A percentile compares a stretch with the other conserved stretches of the same genome.
phyloP scores from a whole-genome alignment of 2,797 vertebrate species.

The Erethizon dorsatum region DNA sequence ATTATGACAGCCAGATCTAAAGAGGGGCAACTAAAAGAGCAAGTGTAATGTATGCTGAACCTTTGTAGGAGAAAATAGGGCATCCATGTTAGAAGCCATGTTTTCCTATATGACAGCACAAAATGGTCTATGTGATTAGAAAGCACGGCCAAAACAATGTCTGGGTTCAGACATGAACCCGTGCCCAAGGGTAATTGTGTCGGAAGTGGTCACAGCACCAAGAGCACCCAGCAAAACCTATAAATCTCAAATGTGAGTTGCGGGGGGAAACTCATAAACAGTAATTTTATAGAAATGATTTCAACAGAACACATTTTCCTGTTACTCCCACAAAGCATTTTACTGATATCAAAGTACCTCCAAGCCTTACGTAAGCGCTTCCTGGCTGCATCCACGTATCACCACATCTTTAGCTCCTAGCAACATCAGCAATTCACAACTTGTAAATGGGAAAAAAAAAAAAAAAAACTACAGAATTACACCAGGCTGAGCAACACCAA shows the following conservation, averaged over 20 bases:
- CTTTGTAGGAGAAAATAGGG: background rate
- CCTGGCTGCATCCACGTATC: slow-evolving; percentile 32
- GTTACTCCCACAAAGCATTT: slow-evolving; percentile 60
- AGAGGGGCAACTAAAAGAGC: background rate
- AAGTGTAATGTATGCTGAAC: background rate
- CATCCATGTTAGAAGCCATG: background rate
- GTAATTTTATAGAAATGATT: slow-evolving; percentile 59
- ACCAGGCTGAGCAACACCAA: background rate
- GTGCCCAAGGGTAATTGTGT: background rate
- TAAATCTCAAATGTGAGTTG: slow-evolving; percentile 38
- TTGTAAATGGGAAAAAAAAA: background rate
- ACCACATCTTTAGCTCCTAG: slow-evolving; percentile 41
- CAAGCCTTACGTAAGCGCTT: slow-evolving; percentile 31
- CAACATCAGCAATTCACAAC: slow-evolving; percentile 52
- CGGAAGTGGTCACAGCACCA: background rate
- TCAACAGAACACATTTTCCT: slow-evolving; percentile 54
- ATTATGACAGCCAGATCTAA: background rate
- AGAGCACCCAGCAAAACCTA: slow-evolving; percentile 48
- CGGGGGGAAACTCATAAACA: slow-evolving; percentile 48
- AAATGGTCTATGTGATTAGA: slow-evolving; percentile 2
- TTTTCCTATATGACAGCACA: slow-evolving; percentile 12
- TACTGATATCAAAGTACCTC: slow-evolving; percentile 70
- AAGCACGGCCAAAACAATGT: background rate
- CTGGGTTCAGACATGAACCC: background rate
- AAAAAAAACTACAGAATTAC: background rate